phyloP scores from a whole-genome alignment of 2,113 vertebrate genomes.

The Campylorhamphus procurvoides region DNA sequence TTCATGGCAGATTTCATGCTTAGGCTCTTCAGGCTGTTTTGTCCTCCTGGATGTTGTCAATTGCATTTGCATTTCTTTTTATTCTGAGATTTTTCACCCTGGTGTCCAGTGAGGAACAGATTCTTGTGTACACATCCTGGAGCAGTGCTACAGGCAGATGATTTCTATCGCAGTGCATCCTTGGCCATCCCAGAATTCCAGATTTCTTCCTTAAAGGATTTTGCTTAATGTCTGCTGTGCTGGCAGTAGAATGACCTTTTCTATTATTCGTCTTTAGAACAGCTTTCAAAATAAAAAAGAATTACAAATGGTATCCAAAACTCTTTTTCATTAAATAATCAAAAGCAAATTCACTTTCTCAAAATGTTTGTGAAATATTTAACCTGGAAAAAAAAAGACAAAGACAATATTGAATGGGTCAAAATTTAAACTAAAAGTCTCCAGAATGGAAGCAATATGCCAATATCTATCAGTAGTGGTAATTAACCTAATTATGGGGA shows the following conservation, averaged over 20 bases:
- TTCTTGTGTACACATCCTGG: background rate
- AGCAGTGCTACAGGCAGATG: background rate
- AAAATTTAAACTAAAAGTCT: background rate
- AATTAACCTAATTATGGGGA: background rate
- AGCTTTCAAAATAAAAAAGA: background rate
- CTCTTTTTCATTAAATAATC: background rate
- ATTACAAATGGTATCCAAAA: background rate
- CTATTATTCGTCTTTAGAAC: background rate
- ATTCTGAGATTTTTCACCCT: slow-evolving; percentile 5
- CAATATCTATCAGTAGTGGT: background rate
- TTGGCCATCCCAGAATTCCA: background rate
- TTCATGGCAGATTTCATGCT: background rate
- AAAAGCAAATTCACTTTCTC: background rate
- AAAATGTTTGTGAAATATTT: background rate
- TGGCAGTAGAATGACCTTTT: background rate
- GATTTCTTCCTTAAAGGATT: background rate
- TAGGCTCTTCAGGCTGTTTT: slow-evolving; percentile 16
- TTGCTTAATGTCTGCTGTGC: background rate
- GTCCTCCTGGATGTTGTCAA: slow-evolving; percentile 28
- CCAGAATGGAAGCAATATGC: background rate
- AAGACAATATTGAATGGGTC: background rate
- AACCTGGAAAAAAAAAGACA: background rate
- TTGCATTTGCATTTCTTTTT: slow-evolving; percentile 39
- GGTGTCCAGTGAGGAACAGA: slow-evolving; percentile 14
- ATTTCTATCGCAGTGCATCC: background rate